A percentile compares a stretch with the other conserved stretches of the same genome.
Evolutionary conservation across 2,888 invertebrate species (phyloP).

Genomic region (Tromatobia lineatoria): DNA sequence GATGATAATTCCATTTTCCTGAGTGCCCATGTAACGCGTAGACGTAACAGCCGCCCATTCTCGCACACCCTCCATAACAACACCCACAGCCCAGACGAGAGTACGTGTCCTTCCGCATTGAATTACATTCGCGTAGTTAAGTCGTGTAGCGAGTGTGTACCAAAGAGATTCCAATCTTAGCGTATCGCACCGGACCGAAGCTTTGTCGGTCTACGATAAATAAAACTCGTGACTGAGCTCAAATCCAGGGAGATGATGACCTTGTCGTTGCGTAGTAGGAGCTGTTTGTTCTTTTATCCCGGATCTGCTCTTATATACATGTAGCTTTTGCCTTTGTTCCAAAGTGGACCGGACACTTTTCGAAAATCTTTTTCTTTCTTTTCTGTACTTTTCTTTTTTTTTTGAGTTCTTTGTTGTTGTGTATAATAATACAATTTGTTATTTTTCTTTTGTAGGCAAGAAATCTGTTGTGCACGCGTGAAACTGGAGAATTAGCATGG

Average conservation of each 20-base stretch:
- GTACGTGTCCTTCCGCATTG: conserved; percentile 29
- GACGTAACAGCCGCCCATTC: conserved; percentile 9
- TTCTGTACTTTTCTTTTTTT: conserved; percentile 9
- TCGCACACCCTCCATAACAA: neutral
- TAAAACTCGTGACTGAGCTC: conserved; percentile 33
- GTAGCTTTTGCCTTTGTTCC: conserved; percentile 55
- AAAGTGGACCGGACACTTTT: conserved; percentile 13
- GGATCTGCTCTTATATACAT: conserved; percentile 58
- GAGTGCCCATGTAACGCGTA: conserved; percentile 44
- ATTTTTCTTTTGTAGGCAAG: conserved; percentile 15
- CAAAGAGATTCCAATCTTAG: neutral
- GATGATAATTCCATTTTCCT: neutral
- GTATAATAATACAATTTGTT: neutral
- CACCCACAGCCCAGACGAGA: conserved; percentile 5
- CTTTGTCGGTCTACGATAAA: conserved; percentile 18
- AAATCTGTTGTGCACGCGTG: conserved; percentile 20
- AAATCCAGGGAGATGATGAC: conserved; percentile 66
- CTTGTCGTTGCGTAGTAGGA: conserved; percentile 71
- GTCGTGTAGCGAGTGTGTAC: neutral
- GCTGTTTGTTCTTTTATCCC: conserved; percentile 69
- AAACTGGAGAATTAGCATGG: conserved; percentile 74
- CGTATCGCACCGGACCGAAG: neutral
- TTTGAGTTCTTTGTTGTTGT: neutral
- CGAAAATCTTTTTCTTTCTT: conserved; percentile 63
- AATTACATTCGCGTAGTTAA: conserved; percentile 18